These are phyloP conservation scores for Zeus faber DNA, from an alignment of 2,113 vertebrate genomes.

Conservation along the genomic window DNA sequence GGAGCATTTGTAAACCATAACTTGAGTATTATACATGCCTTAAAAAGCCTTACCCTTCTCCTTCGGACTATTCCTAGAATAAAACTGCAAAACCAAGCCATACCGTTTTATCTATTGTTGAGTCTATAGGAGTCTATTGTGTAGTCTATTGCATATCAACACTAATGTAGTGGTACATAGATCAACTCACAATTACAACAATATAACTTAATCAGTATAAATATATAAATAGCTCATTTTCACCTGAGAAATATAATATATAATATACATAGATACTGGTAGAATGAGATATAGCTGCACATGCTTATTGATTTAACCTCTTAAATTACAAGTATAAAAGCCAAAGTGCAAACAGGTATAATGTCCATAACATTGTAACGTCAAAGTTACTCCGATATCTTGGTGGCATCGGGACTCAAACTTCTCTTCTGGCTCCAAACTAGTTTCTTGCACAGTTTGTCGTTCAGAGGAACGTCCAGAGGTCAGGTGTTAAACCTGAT, in stretches of 20 bases:
- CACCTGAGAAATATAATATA: conserved; percentile 43
- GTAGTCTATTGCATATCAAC: conserved; percentile 47
- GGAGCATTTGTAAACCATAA: background rate
- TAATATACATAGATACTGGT: background rate
- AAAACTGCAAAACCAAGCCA: background rate
- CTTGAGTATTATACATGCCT: no score
- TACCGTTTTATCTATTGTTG: no score
- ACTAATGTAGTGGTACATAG: conserved; percentile 59
- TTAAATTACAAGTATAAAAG: no score
- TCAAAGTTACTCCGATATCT: no score
- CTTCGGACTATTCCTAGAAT: background rate
- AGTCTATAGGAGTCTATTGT: no score
- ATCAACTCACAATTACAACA: conserved; percentile 13
- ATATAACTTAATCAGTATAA: conserved; percentile 36
- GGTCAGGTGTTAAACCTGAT: no score
- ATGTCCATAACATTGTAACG: no score
- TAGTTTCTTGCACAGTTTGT: no score
- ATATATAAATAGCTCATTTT: conserved; percentile 43
- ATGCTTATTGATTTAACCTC: background rate
- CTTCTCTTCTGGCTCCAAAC: no score
- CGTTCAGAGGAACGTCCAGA: no score
- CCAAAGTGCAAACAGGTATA: no score
- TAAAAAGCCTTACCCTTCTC: background rate
- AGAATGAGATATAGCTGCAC: background rate
- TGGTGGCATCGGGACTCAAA: no score